Evolutionary conservation across 2,113 vertebrate species (phyloP).

Genomic region (Eclectus roratus): DNA sequence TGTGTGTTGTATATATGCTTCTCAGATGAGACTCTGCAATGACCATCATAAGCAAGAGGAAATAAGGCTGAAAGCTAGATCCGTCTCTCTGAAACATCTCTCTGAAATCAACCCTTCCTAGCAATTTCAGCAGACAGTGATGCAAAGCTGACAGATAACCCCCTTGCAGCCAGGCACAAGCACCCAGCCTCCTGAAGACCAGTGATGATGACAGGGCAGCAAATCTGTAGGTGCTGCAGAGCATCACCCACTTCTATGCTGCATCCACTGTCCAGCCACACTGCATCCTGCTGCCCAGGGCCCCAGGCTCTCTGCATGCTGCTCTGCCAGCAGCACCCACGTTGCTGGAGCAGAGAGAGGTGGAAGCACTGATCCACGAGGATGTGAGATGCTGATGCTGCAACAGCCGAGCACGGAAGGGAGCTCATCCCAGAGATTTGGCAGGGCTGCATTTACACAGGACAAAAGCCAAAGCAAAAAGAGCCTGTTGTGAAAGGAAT

Average conservation of each 20-base stretch:
- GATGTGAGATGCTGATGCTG: constrained; percentile 14
- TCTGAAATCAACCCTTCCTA: background rate
- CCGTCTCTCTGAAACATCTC: background rate
- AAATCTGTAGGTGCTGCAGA: background rate
- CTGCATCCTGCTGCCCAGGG: background rate
- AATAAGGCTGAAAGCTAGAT: background rate
- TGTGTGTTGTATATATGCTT: background rate
- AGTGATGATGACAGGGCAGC: background rate
- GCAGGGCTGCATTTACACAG: background rate
- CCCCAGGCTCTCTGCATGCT: rapidly evolving
- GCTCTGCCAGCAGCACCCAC: constrained; percentile 1
- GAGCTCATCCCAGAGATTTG: constrained; percentile 10
- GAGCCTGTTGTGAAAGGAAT: background rate
- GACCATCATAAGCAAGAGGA: background rate
- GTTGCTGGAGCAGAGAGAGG: background rate
- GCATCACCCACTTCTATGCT: background rate
- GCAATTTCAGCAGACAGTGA: background rate
- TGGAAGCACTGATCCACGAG: background rate
- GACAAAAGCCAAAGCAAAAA: constrained; percentile 34
- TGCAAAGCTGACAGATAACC: background rate
- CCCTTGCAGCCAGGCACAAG: rapidly evolving
- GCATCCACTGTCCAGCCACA: background rate
- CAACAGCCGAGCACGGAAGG: background rate
- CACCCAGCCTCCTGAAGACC: background rate
- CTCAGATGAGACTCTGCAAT: background rate